Evolutionary conservation across 2,113 vertebrate species (phyloP).

Genomic region (Pangasianodon hypophthalmus): DNA sequence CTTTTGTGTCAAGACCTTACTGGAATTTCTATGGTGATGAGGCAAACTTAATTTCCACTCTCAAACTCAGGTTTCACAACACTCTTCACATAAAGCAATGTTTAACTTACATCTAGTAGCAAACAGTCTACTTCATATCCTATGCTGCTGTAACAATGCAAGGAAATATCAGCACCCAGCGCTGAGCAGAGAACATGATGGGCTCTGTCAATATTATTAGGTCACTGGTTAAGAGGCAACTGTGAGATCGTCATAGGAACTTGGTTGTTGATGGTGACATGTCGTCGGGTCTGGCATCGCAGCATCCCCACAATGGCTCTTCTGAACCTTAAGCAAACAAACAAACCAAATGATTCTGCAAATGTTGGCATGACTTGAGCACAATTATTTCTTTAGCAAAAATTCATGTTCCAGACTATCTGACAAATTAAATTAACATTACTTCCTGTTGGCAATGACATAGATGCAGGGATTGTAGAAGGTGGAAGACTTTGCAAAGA

Average conservation of each 20-base stretch:
- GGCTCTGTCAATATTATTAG: background rate
- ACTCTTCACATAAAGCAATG: background rate
- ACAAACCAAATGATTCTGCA: slow-evolving; percentile 14
- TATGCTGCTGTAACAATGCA: background rate
- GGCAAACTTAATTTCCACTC: background rate
- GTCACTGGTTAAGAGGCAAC: slow-evolving; percentile 66
- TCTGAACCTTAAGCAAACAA: slow-evolving; percentile 80
- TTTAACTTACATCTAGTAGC: background rate
- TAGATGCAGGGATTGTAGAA: slow-evolving; percentile 99
- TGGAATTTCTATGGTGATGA: background rate
- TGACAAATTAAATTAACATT: slow-evolving; percentile 46
- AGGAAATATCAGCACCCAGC: slow-evolving; percentile 34
- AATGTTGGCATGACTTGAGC: background rate
- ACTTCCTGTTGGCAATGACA: slow-evolving; percentile 94
- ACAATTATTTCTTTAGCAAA: background rate
- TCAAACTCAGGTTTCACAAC: background rate
- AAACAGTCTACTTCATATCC: background rate
- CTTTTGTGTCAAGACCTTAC: background rate
- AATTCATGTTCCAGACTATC: background rate
- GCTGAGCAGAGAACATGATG: slow-evolving; percentile 10
- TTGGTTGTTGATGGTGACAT: slow-evolving; percentile 79
- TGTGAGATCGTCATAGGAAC: slow-evolving; percentile 82
- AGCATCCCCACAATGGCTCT: slow-evolving; percentile 88
- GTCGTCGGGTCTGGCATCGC: slow-evolving; percentile 83
- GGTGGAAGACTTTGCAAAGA: slow-evolving; percentile 97